These are phyloP conservation scores for Drymonia ruficornis DNA, from an alignment of 2,888 invertebrate species.

Conservation along the genomic window DNA sequence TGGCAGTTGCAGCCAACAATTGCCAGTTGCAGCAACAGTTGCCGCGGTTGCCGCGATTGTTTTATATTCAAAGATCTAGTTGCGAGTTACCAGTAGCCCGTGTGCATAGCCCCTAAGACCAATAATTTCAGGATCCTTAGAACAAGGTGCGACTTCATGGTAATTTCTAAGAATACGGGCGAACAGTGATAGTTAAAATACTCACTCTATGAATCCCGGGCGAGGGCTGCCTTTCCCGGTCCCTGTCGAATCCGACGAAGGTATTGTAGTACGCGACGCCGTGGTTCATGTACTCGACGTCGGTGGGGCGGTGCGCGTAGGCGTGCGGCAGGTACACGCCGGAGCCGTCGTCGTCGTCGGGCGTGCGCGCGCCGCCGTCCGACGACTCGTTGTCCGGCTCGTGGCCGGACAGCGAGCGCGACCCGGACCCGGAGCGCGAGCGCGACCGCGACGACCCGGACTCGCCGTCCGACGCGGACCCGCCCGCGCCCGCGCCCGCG, in stretches of 20 bases:
- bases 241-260: slow-evolving; percentile 84
- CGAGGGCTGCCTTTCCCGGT: slow-evolving; percentile 73
- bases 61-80: too few relatives aligned
- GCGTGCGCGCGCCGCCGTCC: slow-evolving; percentile 87
- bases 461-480: slow-evolving; percentile 80
- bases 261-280: slow-evolving; percentile 86
- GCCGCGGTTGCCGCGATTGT: too few relatives aligned
- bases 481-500: too few relatives aligned
- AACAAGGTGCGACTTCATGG: too few relatives aligned
- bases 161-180: too few relatives aligned
- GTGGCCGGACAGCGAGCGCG: slow-evolving; percentile 89
- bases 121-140: too few relatives aligned
- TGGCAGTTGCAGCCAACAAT: too few relatives aligned
- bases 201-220: slow-evolving; percentile 79
- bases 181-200: slow-evolving; percentile 18
- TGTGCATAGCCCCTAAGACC: too few relatives aligned
- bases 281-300: slow-evolving; percentile 81
- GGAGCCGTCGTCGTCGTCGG: slow-evolving; percentile 88
- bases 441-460: slow-evolving; percentile 91
- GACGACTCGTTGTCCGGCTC: slow-evolving; percentile 92
- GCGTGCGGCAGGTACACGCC: slow-evolving; percentile 87
- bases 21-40: too few relatives aligned
- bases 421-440: slow-evolving; percentile 84
- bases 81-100: too few relatives aligned
- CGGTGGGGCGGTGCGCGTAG: slow-evolving; percentile 74